These are phyloP conservation scores for Mechanitis messenoides DNA, from an alignment of 2,888 invertebrate genomes.

Conservation along the genomic window DNA sequence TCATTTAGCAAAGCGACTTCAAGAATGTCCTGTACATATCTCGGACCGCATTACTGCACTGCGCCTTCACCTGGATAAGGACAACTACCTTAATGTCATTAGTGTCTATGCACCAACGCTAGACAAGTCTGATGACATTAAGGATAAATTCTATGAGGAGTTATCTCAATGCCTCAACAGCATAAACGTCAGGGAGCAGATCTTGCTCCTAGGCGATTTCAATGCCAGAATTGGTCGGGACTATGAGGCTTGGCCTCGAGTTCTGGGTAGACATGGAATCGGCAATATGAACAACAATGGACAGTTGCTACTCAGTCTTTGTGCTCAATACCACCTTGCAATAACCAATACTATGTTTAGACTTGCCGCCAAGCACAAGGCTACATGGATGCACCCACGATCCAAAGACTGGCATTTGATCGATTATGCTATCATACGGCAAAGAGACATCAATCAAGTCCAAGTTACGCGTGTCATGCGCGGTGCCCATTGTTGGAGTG, in stretches of 20 bases:
- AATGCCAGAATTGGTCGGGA: slow-evolving; percentile 26
- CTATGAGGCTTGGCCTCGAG: slow-evolving; percentile 1
- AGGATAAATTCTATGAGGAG: slow-evolving; percentile 30
- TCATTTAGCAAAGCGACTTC: neutral
- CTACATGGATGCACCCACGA: slow-evolving; percentile 35
- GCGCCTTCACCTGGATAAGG: slow-evolving; percentile 25
- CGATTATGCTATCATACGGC: slow-evolving; percentile 27
- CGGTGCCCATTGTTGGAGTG: slow-evolving; percentile 30
- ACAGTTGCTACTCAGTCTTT: slow-evolving; percentile 27
- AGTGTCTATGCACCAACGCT: slow-evolving; percentile 35
- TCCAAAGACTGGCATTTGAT: slow-evolving; percentile 35
- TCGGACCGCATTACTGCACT: slow-evolving; percentile 23
- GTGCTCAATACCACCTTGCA: slow-evolving; percentile 26
- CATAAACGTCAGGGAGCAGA: slow-evolving; percentile 14
- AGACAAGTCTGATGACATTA: slow-evolving; percentile 26
- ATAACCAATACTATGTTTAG: slow-evolving; percentile 34
- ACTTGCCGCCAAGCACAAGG: slow-evolving; percentile 32
- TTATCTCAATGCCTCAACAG: slow-evolving; percentile 11
- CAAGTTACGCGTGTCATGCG: slow-evolving; percentile 32
- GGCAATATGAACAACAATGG: slow-evolving; percentile 34
- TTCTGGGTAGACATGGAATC: no score
- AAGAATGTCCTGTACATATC: slow-evolving; percentile 20
- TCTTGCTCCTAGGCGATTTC: slow-evolving; percentile 26
- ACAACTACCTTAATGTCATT: slow-evolving; percentile 33
- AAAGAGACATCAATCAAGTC: slow-evolving; percentile 27